These are phyloP conservation scores for Orchesella flavescens DNA, from an alignment of 2,888 invertebrate species.

Conservation along the genomic window DNA sequence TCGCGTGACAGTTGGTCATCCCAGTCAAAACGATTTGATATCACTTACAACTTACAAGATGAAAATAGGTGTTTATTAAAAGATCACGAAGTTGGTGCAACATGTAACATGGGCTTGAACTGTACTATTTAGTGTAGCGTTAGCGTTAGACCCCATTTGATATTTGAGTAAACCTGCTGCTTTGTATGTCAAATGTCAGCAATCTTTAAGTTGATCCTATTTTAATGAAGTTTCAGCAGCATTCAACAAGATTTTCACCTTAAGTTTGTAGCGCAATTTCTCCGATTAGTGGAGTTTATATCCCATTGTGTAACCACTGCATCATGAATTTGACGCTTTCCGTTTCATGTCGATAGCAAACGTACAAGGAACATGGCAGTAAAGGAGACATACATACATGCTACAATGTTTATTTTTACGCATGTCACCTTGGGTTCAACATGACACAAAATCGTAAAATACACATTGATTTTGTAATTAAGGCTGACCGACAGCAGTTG, in stretches of 20 bases:
- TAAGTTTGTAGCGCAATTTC: not conserved
- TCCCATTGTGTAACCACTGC: not conserved
- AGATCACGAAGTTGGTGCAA: slow-evolving; percentile 34
- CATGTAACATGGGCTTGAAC: slow-evolving; percentile 30
- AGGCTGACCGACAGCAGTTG: slow-evolving; percentile 37
- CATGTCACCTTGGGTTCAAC: slow-evolving; percentile 3
- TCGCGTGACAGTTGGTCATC: slow-evolving; percentile 59
- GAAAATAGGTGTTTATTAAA: slow-evolving; percentile 44
- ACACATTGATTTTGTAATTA: slow-evolving; percentile 56
- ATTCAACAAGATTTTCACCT: slow-evolving; percentile 18
- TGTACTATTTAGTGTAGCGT: no score
- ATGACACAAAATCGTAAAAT: slow-evolving; percentile 26
- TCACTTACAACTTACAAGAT: slow-evolving; percentile 54
- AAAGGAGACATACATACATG: not conserved
- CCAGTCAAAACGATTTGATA: slow-evolving; percentile 34
- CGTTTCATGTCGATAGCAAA: not conserved
- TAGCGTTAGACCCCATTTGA: no score
- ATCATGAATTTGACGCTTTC: not conserved
- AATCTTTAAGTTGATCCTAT: not conserved
- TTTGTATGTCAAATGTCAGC: not conserved
- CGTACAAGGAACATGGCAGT: not conserved
- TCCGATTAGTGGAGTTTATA: not conserved
- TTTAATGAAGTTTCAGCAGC: slow-evolving; percentile 36
- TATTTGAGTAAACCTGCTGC: slow-evolving; percentile 2
- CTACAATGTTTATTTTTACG: slow-evolving; percentile 28